Conservation (phyloP, 2,888 invertebrate genomes). For the Dione juno region DNA sequence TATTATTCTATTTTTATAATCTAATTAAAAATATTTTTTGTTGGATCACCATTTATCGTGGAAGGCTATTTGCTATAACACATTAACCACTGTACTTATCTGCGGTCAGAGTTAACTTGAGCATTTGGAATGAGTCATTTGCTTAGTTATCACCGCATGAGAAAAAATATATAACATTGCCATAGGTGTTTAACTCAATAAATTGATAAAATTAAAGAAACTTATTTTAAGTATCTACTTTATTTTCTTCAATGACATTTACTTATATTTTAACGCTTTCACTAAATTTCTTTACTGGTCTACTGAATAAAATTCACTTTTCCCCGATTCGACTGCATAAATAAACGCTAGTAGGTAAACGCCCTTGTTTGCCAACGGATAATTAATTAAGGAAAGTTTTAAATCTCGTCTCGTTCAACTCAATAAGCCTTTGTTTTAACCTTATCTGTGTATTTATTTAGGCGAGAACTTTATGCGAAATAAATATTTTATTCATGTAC, state of each 20-base stretch:
- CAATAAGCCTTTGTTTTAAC: conserved; percentile 19
- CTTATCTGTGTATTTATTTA: conserved; percentile 24
- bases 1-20: too few relatives aligned
- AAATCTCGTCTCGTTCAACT: conserved; percentile 19
- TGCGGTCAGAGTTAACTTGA: too few relatives aligned
- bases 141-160: too few relatives aligned
- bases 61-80: too few relatives aligned
- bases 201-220: not conserved
- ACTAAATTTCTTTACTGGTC: conserved; percentile 41
- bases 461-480: conserved; percentile 11
- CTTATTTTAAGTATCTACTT: not conserved
- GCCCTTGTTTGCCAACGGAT: conserved; percentile 26
- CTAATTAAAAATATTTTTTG: too few relatives aligned
- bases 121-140: too few relatives aligned
- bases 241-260: not conserved
- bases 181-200: not conserved
- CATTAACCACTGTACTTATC: too few relatives aligned
- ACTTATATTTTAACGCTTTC: conserved; percentile 50
- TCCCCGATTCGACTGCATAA: conserved; percentile 17
- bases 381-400: conserved; percentile 28
- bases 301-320: conserved; percentile 34
- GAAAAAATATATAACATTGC: not conserved
- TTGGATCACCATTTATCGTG: too few relatives aligned
- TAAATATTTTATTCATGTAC: conserved; percentile 3
- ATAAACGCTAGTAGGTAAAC: conserved; percentile 23